Evolutionary conservation across 2,113 vertebrate species (phyloP).

Genomic region (Xiphias gladius): DNA sequence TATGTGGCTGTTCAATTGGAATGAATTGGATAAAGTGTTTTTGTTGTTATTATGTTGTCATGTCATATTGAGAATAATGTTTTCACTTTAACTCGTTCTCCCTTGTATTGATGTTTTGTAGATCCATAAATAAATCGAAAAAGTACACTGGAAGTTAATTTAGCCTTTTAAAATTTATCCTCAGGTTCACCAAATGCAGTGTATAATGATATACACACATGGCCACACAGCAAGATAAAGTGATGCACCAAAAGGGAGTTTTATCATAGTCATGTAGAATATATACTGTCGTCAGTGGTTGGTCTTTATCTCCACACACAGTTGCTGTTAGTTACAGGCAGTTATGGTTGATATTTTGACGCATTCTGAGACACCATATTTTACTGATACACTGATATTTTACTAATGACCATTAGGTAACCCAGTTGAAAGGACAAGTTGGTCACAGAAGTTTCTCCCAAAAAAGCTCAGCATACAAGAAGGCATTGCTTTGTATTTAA

Average conservation of each 20-base stretch:
- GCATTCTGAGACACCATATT: not conserved
- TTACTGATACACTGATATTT: not conserved
- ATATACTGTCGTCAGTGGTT: not conserved
- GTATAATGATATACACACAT: not conserved
- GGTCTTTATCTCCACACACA: not conserved
- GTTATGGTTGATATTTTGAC: not conserved
- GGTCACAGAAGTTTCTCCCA: not conserved
- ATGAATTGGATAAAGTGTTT: not conserved
- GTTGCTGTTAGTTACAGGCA: too few species aligned
- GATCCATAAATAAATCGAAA: not conserved
- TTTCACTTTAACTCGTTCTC: not conserved
- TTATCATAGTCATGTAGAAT: conserved; percentile 18
- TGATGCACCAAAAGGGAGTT: not conserved
- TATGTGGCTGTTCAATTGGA: not conserved
- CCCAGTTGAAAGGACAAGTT: not conserved
- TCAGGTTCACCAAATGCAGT: not conserved
- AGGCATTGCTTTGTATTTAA: not conserved
- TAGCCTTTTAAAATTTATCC: not conserved
- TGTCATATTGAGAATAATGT: not conserved
- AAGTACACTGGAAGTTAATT: not conserved
- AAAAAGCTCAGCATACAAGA: not conserved
- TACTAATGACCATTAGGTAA: not conserved
- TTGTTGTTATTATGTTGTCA: not conserved
- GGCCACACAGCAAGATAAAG: not conserved
- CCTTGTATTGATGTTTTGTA: not conserved